Percentiles rank a stretch among this genome's conserved stretches.
phyloP scores from a whole-genome alignment of 2,888 invertebrate species.

The Lissocephala sabroskyi region DNA sequence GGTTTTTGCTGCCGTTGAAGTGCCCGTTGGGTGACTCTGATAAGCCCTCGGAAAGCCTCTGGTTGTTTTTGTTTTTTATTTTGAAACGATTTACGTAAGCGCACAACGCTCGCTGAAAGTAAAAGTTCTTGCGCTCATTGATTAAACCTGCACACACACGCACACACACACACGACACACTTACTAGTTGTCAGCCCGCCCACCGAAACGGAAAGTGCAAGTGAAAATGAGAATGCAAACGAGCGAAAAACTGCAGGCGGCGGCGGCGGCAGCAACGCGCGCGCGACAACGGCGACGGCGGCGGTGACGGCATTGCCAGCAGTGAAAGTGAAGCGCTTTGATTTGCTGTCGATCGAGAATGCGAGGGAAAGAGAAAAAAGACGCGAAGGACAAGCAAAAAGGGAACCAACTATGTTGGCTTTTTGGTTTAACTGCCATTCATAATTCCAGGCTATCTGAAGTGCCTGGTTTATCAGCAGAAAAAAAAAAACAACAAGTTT shows the following conservation, averaged over 20 bases:
- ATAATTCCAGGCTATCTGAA: too few relatives aligned
- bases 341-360: conserved; percentile 56
- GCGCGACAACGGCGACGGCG: too few relatives aligned
- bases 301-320: neutral
- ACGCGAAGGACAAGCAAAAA: neutral
- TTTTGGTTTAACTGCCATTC: too few relatives aligned
- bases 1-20: too few relatives aligned
- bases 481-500: conserved; percentile 16
- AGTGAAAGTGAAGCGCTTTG: conserved; percentile 21
- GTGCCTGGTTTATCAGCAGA: too few relatives aligned
- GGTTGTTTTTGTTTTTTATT: conserved; percentile 9
- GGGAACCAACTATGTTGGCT: too few relatives aligned
- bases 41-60: conserved; percentile 18
- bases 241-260: too few relatives aligned
- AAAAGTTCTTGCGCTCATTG: conserved; percentile 56
- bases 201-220: neutral
- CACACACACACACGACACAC: too few relatives aligned
- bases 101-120: conserved; percentile 29
- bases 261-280: conserved; percentile 8
- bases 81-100: conserved; percentile 60
- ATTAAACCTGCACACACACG: conserved; percentile 28
- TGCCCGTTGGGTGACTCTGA: conserved; percentile 10
- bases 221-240: neutral
- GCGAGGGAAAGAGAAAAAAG: conserved; percentile 40
- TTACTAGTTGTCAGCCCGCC: too few relatives aligned